A percentile compares a stretch with the other conserved stretches of the same genome.
phyloP scores from a whole-genome alignment of 2,113 vertebrate genomes.

The Phyllostomus hastatus region DNA sequence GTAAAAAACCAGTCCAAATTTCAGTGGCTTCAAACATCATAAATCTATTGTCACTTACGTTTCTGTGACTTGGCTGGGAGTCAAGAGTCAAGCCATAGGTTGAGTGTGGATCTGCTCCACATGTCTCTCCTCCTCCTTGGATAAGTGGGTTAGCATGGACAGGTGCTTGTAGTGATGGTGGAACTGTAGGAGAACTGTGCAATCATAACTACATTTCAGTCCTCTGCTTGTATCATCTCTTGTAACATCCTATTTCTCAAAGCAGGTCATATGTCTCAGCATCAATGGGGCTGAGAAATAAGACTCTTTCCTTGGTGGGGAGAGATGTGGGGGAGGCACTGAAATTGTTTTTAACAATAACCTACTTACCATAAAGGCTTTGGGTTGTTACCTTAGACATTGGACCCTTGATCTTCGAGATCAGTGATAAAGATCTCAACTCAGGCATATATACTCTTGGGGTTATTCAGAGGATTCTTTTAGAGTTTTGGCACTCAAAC shows the following conservation, averaged over 20 bases:
- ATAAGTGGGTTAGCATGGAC: not conserved
- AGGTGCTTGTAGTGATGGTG: not conserved
- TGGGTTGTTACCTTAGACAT: not conserved
- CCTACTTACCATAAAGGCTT: not conserved
- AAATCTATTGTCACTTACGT: not conserved
- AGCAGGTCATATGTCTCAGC: not conserved
- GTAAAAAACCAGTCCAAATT: slow-evolving; percentile 15
- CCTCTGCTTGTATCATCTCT: not conserved
- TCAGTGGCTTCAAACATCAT: not conserved
- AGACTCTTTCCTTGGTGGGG: not conserved
- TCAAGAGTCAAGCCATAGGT: not conserved
- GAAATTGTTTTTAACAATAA: not conserved
- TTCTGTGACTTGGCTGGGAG: not conserved
- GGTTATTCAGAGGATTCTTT: slow-evolving; percentile 6
- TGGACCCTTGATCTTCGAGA: not conserved
- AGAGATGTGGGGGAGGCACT: not conserved
- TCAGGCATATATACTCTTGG: not conserved
- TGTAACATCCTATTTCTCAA: not conserved
- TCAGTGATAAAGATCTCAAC: not conserved
- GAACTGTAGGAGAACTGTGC: not conserved
- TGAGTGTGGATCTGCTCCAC: not conserved
- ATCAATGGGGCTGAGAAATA: not conserved
- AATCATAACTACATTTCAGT: not conserved
- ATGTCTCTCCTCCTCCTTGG: not conserved
- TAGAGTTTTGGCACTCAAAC: not conserved